A percentile compares a stretch with the other conserved stretches of the same genome.
Evolutionary conservation across 2,797 vertebrate species (phyloP).

Genomic region (Lates japonicus): DNA sequence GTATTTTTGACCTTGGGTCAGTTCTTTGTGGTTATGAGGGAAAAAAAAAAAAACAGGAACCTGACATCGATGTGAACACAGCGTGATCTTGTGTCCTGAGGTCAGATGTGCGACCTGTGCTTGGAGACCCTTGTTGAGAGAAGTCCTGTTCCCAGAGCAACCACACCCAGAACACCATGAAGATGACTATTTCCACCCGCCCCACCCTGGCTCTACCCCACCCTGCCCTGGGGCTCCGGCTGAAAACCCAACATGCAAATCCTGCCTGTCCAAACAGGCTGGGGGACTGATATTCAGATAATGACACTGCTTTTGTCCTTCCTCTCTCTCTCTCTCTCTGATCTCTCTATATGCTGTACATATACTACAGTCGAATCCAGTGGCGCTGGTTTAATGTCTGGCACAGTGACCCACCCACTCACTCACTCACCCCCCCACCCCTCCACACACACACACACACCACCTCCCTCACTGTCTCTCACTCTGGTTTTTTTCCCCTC

Average conservation of each 20-base stretch:
- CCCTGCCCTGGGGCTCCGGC: conserved; percentile 61
- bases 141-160: conserved; percentile 60
- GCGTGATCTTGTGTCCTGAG: conserved; percentile 36
- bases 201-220: conserved; percentile 18
- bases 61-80: not conserved
- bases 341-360: conserved; percentile 58
- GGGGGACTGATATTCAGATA: conserved; percentile 75
- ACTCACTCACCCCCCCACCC: not conserved
- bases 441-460: conserved; percentile 7
- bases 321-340: conserved; percentile 36
- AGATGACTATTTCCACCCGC: conserved; percentile 60
- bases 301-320: conserved; percentile 65
- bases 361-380: conserved; percentile 49
- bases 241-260: conserved; percentile 80
- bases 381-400: conserved; percentile 56
- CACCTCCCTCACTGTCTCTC: conserved; percentile 57
- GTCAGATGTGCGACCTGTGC: conserved; percentile 54
- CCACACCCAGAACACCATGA: conserved; percentile 74
- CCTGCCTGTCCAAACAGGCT: conserved; percentile 78
- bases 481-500: conserved; percentile 45
- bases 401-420: conserved; percentile 19
- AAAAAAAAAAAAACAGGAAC: not conserved
- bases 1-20: not conserved
- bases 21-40: not conserved
- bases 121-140: conserved; percentile 37